Conservation (phyloP, 2,113 vertebrate species). For the Oxyruncus cristatus region DNA sequence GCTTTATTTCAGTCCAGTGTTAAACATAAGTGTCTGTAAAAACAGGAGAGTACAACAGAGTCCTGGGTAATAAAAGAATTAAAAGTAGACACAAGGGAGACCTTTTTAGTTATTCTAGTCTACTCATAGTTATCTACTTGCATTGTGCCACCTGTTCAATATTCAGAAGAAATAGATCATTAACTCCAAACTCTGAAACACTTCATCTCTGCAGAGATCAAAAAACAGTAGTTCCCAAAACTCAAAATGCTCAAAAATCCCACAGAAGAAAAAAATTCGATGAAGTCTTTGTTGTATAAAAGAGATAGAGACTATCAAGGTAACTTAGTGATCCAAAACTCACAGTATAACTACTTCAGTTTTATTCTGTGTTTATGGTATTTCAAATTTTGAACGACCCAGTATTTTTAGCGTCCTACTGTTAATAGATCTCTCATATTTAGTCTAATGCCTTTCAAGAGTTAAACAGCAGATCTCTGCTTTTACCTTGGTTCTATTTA, state of each 20-base stretch:
- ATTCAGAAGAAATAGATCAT: neutral
- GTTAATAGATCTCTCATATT: neutral
- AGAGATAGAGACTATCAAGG: neutral
- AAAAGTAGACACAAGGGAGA: accelerated
- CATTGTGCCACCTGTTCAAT: neutral
- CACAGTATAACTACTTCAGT: neutral
- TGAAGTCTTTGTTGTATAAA: neutral
- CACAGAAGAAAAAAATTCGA: neutral
- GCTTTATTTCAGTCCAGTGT: neutral
- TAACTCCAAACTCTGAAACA: neutral
- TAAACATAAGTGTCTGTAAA: neutral
- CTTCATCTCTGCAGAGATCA: neutral
- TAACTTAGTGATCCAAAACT: neutral
- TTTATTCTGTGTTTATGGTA: neutral
- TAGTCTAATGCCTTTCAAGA: neutral
- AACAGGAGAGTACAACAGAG: neutral
- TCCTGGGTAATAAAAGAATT: neutral
- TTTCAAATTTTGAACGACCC: neutral
- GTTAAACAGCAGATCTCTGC: neutral
- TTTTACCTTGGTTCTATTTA: neutral
- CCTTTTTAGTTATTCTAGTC: neutral
- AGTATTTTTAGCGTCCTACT: neutral
- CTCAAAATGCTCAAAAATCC: neutral
- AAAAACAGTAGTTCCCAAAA: neutral
- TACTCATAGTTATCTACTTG: neutral